Evolutionary conservation across 1,140 invertebrate species (phyloP), one percentile per base, ranked within the genome.

Genomic region (Grapholita molesta): DNA sequence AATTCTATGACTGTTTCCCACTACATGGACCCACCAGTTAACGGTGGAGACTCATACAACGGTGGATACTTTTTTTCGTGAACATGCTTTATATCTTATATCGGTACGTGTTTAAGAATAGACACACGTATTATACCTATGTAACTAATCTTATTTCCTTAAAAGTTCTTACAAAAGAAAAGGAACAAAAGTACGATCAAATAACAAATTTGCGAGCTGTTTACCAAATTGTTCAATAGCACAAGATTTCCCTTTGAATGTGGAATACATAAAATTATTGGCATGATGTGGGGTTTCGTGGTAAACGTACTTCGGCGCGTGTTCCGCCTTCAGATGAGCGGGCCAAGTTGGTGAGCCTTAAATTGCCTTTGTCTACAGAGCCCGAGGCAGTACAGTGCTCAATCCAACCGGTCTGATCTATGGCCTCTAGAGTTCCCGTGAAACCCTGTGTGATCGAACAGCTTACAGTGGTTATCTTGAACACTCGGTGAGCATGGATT

Each of bases 261-360:
- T 21, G 15, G 8, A 48, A 48, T 55, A 55, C 53, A n/a, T 25
- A n/a, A 25, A 55, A 55, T 55, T 55, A 61, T 61, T 61, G 12
- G 55, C 55, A 8, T 61, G 24, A 61, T 61, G 55, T 61, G 24
- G 24, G 24, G 25, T 61, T 28, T 32, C 12, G 55, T 28, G 55
- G 24, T 61, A 61, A 61, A 28, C 28, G 30, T 61, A 28, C 25
- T 61, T 61, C 55, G 55, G 55, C n/a, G 25, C 55, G 55, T 61
- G 24, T 55, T 55, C 15, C 11, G n/a, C 55, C 24, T 28, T 25
- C 12, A 12, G 55, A 28, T 15, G 25, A 61, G 25, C 9, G 24
- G 15, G 18, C 42, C 42, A 48, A 48, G 42, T 48, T 48, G 42
- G 6, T 48, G 15, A 7, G 38, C 38, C n/a, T 0, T 0, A 5